Evolutionary conservation across 2,797 vertebrate genomes (phyloP).

Genomic region (Natrix natrix): DNA sequence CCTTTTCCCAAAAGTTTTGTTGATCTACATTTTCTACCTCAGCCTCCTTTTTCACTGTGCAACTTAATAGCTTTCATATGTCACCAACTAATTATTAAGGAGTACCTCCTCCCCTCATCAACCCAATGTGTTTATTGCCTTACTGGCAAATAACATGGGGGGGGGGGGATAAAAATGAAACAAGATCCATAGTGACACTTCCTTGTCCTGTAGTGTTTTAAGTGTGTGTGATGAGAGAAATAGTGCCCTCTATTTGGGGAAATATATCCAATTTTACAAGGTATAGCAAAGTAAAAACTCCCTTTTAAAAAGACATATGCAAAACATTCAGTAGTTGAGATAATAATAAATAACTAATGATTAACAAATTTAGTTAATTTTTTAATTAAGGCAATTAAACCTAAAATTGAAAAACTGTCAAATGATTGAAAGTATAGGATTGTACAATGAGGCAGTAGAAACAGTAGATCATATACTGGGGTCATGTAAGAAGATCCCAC

Average conservation of each 20-base stretch:
- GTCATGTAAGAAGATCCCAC: not conserved
- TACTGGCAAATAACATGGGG: not conserved
- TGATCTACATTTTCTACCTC: not conserved
- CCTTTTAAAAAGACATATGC: not conserved
- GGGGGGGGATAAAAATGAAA: not conserved
- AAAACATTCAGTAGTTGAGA: not conserved
- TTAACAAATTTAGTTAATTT: not conserved
- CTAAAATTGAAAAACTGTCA: not conserved
- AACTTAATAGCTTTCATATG: not conserved
- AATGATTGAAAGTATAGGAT: not conserved
- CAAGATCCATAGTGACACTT: not conserved
- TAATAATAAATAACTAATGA: not conserved
- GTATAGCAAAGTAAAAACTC: not conserved
- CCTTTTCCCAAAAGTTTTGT: not conserved
- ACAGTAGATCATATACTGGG: not conserved
- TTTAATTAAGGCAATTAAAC: not conserved
- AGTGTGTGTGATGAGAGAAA: not conserved
- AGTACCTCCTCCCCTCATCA: not conserved
- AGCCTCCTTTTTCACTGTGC: not conserved
- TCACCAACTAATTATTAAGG: not conserved
- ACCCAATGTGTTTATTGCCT: not conserved
- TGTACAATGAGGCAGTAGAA: not conserved
- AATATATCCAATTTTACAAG: not conserved
- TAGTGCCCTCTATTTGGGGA: not conserved
- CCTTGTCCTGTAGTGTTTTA: not conserved